A percentile compares a stretch with the other conserved stretches of the same genome.
Conservation (phyloP, 2,888 invertebrate genomes). For the Agonopterix subpropinquella region DNA sequence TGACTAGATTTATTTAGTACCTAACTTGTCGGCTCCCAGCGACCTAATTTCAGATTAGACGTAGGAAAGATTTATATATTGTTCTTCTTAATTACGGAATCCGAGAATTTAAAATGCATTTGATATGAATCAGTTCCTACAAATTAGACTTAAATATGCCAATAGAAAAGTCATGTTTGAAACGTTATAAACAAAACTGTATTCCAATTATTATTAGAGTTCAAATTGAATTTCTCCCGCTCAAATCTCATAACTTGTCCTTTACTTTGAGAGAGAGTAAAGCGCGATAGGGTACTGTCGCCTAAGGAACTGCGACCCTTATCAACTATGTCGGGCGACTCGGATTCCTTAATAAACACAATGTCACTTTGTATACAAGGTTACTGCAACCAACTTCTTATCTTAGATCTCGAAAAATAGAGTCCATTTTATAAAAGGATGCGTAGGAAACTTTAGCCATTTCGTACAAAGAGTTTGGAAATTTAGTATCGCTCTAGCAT, state of each 20-base stretch:
- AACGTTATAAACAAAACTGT: background rate
- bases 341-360: slow-evolving; percentile 52
- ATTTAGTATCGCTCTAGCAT: slow-evolving; percentile 54
- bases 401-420: slow-evolving; percentile 15
- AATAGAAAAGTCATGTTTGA: background rate
- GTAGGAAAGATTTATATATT: too few species aligned
- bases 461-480: slow-evolving; percentile 24
- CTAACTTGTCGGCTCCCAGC: too few species aligned
- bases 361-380: slow-evolving; percentile 33
- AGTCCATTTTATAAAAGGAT: background rate
- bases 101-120: too few species aligned
- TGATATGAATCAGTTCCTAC: background rate
- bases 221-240: background rate
- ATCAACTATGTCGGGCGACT: slow-evolving; percentile 60
- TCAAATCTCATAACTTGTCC: slow-evolving; percentile 17
- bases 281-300: slow-evolving; percentile 53
- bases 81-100: too few species aligned
- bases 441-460: slow-evolving; percentile 12
- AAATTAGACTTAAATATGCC: background rate
- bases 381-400: slow-evolving; percentile 17
- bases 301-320: slow-evolving; percentile 64
- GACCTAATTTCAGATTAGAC: too few species aligned
- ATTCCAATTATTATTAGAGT: background rate
- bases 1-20: too few species aligned
- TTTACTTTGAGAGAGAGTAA: slow-evolving; percentile 37